phyloP scores from a whole-genome alignment of 2,113 vertebrate species.

The Pterocles burchelli region DNA sequence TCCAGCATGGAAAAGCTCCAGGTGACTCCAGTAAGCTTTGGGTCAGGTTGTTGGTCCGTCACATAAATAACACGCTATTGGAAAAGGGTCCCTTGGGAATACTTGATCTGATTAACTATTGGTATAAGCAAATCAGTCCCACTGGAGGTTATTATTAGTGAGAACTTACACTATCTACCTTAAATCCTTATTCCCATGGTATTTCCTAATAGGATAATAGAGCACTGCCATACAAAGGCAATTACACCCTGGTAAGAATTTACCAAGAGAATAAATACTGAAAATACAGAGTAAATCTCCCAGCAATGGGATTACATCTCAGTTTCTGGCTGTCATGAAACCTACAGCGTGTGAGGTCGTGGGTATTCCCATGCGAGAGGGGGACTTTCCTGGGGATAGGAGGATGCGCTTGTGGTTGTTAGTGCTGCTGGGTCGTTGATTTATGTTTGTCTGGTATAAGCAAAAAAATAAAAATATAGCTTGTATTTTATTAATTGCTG shows the following conservation, averaged over 20 bases:
- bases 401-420: neutral
- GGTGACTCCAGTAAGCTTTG: neutral
- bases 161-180: neutral
- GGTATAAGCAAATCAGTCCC: neutral
- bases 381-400: neutral
- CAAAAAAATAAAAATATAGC: neutral
- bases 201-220: neutral
- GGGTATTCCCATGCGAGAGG: neutral
- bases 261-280: neutral
- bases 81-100: neutral
- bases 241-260: neutral
- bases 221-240: neutral
- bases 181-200: neutral
- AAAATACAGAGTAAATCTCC: neutral
- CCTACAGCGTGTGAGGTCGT: rapidly evolving
- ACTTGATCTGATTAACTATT: neutral
- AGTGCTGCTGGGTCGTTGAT: neutral
- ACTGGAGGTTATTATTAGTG: neutral
- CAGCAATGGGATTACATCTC: neutral
- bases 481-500: neutral
- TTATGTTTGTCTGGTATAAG: neutral
- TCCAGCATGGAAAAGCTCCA: neutral
- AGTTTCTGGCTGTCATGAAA: neutral
- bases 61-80: neutral
- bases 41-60: neutral